Evolutionary conservation across 2,113 vertebrate species (phyloP).

Genomic region (Tichodroma muraria): DNA sequence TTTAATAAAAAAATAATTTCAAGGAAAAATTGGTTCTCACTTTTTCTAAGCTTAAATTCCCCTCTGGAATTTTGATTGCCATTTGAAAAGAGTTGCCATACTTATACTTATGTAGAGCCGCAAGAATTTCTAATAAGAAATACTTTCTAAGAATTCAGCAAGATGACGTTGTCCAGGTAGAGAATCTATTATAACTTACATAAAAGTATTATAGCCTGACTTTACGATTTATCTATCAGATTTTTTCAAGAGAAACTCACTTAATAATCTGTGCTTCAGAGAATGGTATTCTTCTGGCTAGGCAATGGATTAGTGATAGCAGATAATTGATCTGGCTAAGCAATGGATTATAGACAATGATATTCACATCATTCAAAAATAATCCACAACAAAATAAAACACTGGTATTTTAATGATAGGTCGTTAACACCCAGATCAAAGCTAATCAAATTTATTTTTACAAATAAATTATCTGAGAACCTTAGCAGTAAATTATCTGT

Average conservation of each 20-base stretch:
- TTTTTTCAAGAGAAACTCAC: neutral
- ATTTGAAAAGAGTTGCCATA: neutral
- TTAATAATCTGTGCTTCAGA: neutral
- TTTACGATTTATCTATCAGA: neutral
- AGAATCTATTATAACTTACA: neutral
- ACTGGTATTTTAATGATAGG: neutral
- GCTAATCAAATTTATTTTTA: conserved; percentile 12
- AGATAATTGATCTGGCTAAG: neutral
- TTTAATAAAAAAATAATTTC: neutral
- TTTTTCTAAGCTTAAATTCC: neutral
- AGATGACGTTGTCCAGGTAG: neutral
- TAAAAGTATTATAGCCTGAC: neutral
- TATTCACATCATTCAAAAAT: neutral
- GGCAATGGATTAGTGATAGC: neutral
- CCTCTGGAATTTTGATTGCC: neutral
- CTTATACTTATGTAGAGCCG: neutral
- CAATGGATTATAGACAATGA: neutral
- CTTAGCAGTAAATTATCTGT: neutral
- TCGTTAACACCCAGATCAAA: neutral
- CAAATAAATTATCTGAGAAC: conserved; percentile 29
- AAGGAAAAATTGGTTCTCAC: neutral
- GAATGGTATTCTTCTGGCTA: neutral
- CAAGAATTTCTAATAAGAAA: neutral
- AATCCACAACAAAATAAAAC: neutral
- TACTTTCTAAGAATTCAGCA: neutral